These are phyloP conservation scores for Hypotaenidia okinawae DNA, from an alignment of 2,797 vertebrate species.

Conservation along the genomic window DNA sequence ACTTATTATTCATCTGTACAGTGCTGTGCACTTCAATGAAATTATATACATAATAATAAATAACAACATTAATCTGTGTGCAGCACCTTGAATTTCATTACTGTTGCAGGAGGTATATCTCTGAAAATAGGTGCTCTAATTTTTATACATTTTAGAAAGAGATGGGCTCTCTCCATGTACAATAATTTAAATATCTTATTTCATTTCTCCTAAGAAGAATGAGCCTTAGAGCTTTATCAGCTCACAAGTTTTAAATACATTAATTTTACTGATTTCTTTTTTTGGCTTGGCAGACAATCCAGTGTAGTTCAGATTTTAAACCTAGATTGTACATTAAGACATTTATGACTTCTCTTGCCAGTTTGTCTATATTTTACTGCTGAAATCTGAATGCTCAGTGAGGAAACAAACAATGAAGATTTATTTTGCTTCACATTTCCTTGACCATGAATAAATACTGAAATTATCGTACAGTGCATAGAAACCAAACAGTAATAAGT, in stretches of 20 bases:
- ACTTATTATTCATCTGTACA: constrained; percentile 58
- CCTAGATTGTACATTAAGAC: background rate
- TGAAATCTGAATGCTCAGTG: background rate
- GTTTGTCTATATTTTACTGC: background rate
- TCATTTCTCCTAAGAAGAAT: background rate
- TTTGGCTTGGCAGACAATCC: background rate
- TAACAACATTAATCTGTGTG: constrained; percentile 54
- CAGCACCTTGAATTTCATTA: constrained; percentile 60
- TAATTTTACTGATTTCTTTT: background rate
- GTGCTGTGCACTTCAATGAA: constrained; percentile 34
- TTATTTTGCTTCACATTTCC: constrained; percentile 33
- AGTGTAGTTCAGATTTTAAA: background rate
- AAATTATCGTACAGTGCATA: constrained; percentile 12
- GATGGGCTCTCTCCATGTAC: background rate
- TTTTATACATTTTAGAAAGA: constrained; percentile 24
- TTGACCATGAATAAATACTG: constrained; percentile 49
- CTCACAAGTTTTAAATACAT: background rate
- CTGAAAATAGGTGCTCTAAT: constrained; percentile 27
- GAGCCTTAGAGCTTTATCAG: background rate
- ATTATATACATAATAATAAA: constrained; percentile 65
- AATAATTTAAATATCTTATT: background rate
- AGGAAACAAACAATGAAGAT: constrained; percentile 2
- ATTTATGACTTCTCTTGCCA: background rate
- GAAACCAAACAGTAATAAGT: constrained; percentile 60
- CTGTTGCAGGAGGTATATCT: background rate